Evolutionary conservation across 2,113 vertebrate species (phyloP).

Genomic region (Lepus timidus): DNA sequence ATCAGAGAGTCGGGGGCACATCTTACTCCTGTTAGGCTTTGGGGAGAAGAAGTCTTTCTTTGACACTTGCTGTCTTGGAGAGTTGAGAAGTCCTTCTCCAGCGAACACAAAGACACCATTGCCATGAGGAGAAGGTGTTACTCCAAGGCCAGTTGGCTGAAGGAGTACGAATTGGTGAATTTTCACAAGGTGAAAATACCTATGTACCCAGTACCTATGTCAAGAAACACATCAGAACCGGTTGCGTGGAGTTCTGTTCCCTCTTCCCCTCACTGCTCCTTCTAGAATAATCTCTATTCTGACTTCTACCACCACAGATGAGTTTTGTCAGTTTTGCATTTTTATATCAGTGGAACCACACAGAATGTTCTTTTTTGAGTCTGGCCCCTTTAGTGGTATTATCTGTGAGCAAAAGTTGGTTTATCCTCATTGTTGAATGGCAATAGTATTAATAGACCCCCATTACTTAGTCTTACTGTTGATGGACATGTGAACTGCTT

Average conservation of each 20-base stretch:
- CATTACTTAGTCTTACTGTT: rapidly evolving
- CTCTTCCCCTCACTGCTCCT: rapidly evolving
- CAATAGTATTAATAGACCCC: rapidly evolving
- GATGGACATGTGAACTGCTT: rapidly evolving
- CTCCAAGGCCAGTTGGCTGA: not conserved
- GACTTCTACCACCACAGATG: not conserved
- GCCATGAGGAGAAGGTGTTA: rapidly evolving
- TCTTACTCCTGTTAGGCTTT: not conserved
- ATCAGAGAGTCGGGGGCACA: not conserved
- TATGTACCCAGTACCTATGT: not conserved
- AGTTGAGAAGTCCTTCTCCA: not conserved
- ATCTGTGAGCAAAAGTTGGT: not conserved
- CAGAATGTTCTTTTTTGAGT: not conserved
- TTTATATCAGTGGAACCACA: not conserved
- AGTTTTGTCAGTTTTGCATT: not conserved
- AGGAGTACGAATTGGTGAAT: not conserved
- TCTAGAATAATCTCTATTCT: not conserved
- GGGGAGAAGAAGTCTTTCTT: not conserved
- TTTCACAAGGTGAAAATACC: not conserved
- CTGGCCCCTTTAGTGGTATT: not conserved
- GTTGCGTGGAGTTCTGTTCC: rapidly evolving
- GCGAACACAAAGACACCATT: not conserved
- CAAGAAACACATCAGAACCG: not conserved
- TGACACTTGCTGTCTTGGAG: not conserved
- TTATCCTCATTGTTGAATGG: not conserved